These are phyloP conservation scores for Neodiprion pinetum DNA, from an alignment of 1,140 invertebrate species.

Conservation along the genomic window DNA sequence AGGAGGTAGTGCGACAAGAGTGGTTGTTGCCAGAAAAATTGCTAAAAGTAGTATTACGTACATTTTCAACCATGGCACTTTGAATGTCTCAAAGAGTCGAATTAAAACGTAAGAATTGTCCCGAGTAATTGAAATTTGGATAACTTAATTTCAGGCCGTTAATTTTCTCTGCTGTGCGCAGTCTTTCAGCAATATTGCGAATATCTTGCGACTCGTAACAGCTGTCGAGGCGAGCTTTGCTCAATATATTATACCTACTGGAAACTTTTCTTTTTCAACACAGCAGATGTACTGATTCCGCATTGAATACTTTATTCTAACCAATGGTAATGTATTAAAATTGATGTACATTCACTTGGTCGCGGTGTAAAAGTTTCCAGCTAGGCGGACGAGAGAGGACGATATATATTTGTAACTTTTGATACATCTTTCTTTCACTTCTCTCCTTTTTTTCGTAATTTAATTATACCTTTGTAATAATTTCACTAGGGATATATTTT, in stretches of 20 bases:
- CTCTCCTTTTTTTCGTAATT: not conserved
- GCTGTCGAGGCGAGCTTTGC: not conserved
- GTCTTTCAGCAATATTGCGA: too few species aligned
- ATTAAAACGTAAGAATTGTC: too few species aligned
- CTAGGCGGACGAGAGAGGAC: not conserved
- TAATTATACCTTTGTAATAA: not conserved
- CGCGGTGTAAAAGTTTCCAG: not conserved
- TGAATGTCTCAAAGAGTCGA: too few species aligned
- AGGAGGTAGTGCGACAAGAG: not conserved
- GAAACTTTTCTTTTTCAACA: not conserved
- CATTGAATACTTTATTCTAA: not conserved
- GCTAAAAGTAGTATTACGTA: too few species aligned
- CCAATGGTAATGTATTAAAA: slow-evolving; percentile 1
- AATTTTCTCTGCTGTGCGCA: too few species aligned
- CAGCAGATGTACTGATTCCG: not conserved
- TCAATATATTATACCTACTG: not conserved
- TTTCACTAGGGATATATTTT: not conserved
- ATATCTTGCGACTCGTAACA: not conserved
- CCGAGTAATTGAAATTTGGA: too few species aligned
- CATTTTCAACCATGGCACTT: too few species aligned
- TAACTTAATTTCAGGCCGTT: too few species aligned
- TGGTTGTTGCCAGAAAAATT: too few species aligned
- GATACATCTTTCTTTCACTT: not conserved
- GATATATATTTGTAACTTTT: not conserved
- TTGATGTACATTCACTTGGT: slow-evolving; percentile 5